Evolutionary conservation across 2,797 vertebrate species (phyloP), one percentile per base, ranked within the genome.

Genomic region (Apogon talboti): DNA sequence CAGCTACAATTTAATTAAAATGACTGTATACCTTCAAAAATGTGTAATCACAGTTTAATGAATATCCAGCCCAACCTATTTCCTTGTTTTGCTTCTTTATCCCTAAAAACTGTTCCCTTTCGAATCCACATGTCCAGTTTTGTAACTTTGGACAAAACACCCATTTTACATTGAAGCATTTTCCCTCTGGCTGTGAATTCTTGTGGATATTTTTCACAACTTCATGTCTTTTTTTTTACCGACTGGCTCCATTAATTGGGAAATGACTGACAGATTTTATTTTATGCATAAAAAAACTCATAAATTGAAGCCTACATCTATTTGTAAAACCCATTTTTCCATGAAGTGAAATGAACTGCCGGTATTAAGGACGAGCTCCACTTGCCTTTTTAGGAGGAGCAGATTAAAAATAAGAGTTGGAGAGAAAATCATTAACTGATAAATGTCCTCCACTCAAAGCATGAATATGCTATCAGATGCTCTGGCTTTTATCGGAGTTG

Each of bases 361-460:
- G 33, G 3, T 2, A 14, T 46, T 43, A 48, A 40, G n/a, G 13
- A 37, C 19, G 5, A 58, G 24, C 50, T 41, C 33, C 14, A 1
- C 51, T 11, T 14, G 16, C 33, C 71, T 42, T 51, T 71, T 64
- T 63, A 5, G 37, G 21, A 9, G 15, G 18, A 38, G n/a, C 57
- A 50, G 15, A 61, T 3, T 38, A 16, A 49, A 71, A 53, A 41
- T 40, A 19, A 37, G 33, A 63, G 43, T 11, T 5, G 5, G 15
- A 0, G 11, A 19, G 19, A n/a, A 53, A 76, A 61, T 75, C 44
- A 81, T 72, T 54, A 42, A 64, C 43, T 53, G 57, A 78, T 76
- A 57, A 78, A 59, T 45, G 2, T 12, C 16, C 33, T 51, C 49
- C 40, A 71, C 43, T 60, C 45, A 78, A 76, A 43, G 41, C 37